phyloP scores from a whole-genome alignment of 2,113 vertebrate genomes.

The Stercorarius parasiticus region DNA sequence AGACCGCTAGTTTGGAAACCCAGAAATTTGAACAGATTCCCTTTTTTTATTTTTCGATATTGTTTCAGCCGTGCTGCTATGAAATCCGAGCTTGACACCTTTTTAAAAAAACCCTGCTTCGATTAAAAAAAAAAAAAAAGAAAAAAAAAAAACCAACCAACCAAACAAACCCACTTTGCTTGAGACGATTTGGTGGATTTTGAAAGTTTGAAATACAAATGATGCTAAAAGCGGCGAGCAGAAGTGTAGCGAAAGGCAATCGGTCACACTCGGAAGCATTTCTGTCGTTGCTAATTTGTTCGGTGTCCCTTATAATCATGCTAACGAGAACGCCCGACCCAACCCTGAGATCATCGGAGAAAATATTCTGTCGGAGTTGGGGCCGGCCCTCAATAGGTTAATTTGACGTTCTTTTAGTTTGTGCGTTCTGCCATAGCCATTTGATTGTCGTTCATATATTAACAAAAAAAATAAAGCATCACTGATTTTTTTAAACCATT shows the following conservation, averaged over 20 bases:
- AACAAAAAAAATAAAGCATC: background rate
- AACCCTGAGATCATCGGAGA: background rate
- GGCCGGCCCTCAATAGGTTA: background rate
- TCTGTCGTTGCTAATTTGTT: background rate
- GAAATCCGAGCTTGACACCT: slow-evolving; percentile 47
- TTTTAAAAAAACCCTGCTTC: slow-evolving; percentile 1
- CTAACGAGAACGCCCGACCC: background rate
- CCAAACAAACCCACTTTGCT: background rate
- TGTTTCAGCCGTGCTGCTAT: slow-evolving; percentile 73
- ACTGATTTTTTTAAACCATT: background rate
- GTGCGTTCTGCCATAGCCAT: background rate
- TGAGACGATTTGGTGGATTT: background rate
- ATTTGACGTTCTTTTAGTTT: background rate
- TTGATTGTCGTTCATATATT: background rate
- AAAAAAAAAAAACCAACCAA: background rate
- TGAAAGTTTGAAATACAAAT: background rate
- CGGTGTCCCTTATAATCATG: background rate
- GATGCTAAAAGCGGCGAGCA: slow-evolving; percentile 18
- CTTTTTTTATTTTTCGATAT: background rate
- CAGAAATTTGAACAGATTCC: slow-evolving; percentile 31
- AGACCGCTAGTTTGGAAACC: slow-evolving; percentile 34
- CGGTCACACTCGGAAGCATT: background rate
- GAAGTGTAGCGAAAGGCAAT: background rate
- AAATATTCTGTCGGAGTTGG: background rate
- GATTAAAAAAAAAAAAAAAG: background rate